These are phyloP conservation scores for Frankliniella fusca DNA, from an alignment of 2,888 invertebrate genomes.

Conservation along the genomic window DNA sequence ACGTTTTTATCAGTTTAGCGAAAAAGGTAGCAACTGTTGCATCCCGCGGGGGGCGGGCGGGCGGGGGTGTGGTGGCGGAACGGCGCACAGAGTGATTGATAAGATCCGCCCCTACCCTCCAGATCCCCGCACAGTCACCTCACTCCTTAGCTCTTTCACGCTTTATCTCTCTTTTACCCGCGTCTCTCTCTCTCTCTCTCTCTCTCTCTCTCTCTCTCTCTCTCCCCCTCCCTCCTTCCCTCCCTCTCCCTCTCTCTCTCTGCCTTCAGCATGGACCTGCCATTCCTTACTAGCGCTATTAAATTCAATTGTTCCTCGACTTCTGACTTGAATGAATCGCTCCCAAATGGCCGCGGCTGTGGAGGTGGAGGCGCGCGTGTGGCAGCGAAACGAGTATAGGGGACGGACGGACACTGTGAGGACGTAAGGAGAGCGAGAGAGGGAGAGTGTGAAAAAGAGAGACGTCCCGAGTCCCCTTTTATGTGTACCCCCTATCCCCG, in stretches of 20 bases:
- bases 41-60: neutral
- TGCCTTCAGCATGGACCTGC: neutral
- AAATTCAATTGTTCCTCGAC: constrained; percentile 25
- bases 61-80: neutral
- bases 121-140: neutral
- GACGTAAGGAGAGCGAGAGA: neutral
- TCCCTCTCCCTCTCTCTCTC: neutral
- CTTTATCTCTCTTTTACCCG: neutral
- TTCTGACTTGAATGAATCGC: constrained; percentile 26
- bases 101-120: neutral
- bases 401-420: neutral
- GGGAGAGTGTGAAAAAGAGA: neutral
- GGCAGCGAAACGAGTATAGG: neutral
- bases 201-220: constrained; percentile 15
- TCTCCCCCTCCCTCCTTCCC: neutral
- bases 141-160: neutral
- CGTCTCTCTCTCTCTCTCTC: neutral
- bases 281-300: constrained; percentile 13
- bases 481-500: neutral
- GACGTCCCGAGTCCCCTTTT: neutral
- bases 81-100: neutral
- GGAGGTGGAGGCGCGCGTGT: neutral
- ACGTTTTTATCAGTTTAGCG: too few relatives aligned
- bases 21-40: neutral
- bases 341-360: neutral